A percentile compares a stretch with the other conserved stretches of the same genome.
Conservation (phyloP, 2,113 vertebrate species). For the Chaetodon auriga region DNA sequence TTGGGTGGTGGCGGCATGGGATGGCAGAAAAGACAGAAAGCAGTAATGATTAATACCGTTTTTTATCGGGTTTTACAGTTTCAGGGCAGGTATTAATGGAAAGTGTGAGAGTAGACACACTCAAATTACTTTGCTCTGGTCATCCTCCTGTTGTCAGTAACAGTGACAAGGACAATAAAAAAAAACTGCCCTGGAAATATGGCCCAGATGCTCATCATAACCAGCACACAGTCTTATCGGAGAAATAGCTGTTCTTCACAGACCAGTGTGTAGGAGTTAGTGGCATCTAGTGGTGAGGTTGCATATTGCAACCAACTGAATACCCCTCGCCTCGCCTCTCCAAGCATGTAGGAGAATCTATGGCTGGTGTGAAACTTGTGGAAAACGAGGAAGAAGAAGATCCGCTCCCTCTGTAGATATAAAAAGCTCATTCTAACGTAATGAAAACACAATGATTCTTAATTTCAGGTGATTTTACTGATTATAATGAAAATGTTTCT, state of each 20-base stretch:
- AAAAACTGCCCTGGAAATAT: not conserved
- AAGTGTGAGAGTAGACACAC: slow-evolving; percentile 4
- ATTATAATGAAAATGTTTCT: no score
- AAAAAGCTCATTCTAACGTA: no score
- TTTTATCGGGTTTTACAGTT: not conserved
- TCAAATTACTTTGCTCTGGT: not conserved
- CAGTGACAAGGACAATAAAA: not conserved
- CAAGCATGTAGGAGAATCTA: no score
- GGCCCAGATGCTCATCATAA: slow-evolving; percentile 5
- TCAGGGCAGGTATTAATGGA: not conserved
- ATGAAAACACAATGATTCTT: no score
- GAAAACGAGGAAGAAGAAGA: no score
- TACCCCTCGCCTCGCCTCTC: no score
- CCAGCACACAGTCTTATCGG: not conserved
- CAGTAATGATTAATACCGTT: not conserved
- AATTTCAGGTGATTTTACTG: no score
- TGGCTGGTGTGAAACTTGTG: no score
- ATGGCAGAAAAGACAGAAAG: slow-evolving; percentile 18
- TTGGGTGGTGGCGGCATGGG: not conserved
- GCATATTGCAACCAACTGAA: no score
- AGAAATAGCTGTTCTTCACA: not conserved
- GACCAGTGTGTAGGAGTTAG: no score
- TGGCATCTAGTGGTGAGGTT: no score
- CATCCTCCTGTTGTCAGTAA: not conserved
- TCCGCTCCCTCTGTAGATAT: no score